Percentiles rank a stretch among this genome's conserved stretches.
These are phyloP conservation scores for Bombus soroeensis DNA, from an alignment of 1,140 invertebrate species.

Conservation along the genomic window DNA sequence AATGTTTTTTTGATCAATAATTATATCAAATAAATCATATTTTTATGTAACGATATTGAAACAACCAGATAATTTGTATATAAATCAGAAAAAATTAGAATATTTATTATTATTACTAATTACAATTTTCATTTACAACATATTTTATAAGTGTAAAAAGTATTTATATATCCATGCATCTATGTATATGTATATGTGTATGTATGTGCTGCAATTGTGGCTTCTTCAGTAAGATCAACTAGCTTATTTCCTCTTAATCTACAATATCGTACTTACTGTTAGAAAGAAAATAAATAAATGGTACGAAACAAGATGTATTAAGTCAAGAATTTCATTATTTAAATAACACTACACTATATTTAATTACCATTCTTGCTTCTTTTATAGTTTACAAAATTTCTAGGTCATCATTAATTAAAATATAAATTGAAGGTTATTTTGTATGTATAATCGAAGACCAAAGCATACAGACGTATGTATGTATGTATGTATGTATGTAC, in stretches of 20 bases:
- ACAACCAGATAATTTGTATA: background rate
- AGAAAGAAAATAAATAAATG: background rate
- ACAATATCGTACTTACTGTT: constrained; percentile 1
- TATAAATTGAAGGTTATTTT: background rate
- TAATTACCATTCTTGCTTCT: background rate
- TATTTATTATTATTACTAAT: background rate
- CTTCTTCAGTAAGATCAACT: constrained; percentile 32
- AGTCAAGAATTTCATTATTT: background rate
- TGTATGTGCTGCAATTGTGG: background rate
- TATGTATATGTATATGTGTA: too few species aligned
- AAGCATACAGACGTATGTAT: too few species aligned
- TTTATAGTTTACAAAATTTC: background rate
- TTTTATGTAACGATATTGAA: background rate
- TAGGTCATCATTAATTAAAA: background rate
- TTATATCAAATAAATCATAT: background rate
- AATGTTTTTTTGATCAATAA: too few species aligned
- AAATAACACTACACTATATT: background rate
- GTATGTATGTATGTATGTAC: too few species aligned
- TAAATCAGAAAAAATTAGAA: background rate
- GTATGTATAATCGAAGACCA: too few species aligned
- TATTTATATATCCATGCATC: background rate
- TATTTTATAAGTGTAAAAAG: background rate
- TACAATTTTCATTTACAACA: background rate
- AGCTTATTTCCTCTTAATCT: constrained; percentile 4
- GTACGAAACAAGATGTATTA: background rate